Evolutionary conservation across 2,113 vertebrate species (phyloP), one percentile per base, ranked within the genome.

Genomic region (Myiozetetes cayanensis): DNA sequence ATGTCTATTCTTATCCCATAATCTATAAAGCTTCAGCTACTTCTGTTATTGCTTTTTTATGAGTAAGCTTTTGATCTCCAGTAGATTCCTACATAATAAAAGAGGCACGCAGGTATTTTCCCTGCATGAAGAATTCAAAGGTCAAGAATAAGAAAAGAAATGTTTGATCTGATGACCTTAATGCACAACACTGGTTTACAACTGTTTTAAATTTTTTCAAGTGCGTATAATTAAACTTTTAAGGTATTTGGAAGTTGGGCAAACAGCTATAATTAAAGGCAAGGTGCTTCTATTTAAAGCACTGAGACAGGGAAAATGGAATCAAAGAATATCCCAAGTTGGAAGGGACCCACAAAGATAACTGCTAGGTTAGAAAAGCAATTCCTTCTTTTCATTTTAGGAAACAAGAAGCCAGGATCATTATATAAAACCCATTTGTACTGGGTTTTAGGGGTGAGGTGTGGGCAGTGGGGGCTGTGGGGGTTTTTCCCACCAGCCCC

Each of bases 401-500:
- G 23, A 59, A 67, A n/a, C 3, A 6, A 67, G 59, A 84, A 75
- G 21, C 14, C 8, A 49, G 37, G 28, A 18, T 1, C 14, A 41
- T 41, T 41, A 41, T 41, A 41, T 41, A 41, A 41, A 41, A 41
- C 39, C 39, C 39, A 27, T 10, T 17, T 8, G 14, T 6, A 3
- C 3, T 0, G 27, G 62, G 41, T 14, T 55, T 30, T 35, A 7
- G 11, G 8, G 35, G 14, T 1, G 9, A 20, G 70, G 5, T 6
- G 21, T 12, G 0, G 2, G 20, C 58, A 47, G 61, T 0, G 0
- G 27, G 27, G 3, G 6, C 16, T 10, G 6, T 4, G 5, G 20
- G 20, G 16, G 6, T 10, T 13, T 11, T 2, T 55, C 70, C 85
- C 2, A 0, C 4, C 35, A 6, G 35, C 14, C 6, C 28, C 19